Conservation (phyloP, 2,113 vertebrate species). For the Odontophorus gujanensis region DNA sequence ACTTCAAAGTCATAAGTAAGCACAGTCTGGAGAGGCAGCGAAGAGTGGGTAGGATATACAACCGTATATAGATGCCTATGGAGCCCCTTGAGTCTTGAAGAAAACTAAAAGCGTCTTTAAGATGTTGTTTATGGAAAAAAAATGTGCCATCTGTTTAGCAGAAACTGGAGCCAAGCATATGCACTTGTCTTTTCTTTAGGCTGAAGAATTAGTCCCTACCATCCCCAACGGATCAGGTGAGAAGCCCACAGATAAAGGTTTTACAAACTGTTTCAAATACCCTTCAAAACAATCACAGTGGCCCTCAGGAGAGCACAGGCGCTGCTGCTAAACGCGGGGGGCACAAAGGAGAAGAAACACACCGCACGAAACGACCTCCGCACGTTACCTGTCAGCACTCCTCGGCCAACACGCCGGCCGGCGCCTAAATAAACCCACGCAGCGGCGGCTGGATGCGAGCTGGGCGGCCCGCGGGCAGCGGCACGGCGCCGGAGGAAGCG, state of each 20-base stretch:
- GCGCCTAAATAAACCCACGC: too few species aligned
- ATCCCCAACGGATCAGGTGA: background rate
- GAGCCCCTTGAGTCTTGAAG: background rate
- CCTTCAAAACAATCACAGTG: background rate
- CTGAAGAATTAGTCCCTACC: constrained; percentile 6
- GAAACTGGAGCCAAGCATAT: background rate
- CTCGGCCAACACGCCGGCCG: background rate
- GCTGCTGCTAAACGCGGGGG: background rate
- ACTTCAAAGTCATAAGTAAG: background rate
- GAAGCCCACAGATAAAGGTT: background rate
- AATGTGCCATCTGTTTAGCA: background rate
- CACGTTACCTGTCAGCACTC: background rate
- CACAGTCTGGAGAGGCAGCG: background rate
- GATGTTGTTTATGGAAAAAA: background rate
- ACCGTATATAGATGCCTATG: background rate
- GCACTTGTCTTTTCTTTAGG: background rate
- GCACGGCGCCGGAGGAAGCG: background rate
- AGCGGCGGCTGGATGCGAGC: background rate
- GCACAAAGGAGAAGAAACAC: background rate
- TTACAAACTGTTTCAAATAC: background rate
- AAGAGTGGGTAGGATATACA: background rate
- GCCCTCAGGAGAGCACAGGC: background rate
- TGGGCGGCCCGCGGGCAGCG: too few species aligned
- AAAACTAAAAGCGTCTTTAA: background rate
- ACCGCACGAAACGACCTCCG: background rate